phyloP scores from a whole-genome alignment of 2,888 invertebrate species.

The Trachelus troglodyta region DNA sequence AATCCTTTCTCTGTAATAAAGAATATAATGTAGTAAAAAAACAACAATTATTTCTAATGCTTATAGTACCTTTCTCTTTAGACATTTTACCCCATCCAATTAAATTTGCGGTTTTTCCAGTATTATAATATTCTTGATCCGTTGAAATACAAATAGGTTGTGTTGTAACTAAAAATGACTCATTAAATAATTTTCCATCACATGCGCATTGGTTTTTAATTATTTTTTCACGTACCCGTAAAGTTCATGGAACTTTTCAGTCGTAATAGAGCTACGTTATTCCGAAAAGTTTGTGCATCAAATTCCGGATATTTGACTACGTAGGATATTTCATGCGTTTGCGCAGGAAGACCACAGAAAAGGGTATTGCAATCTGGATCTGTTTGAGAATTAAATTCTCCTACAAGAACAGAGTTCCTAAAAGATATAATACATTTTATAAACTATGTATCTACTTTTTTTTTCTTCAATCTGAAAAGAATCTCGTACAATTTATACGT shows the following conservation, averaged over 20 bases:
- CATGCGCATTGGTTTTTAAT: neutral
- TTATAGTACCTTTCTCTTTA: slow-evolving; percentile 66
- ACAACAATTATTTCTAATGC: neutral
- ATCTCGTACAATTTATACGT: slow-evolving; percentile 79
- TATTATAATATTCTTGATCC: slow-evolving; percentile 57
- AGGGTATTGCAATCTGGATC: slow-evolving; percentile 79
- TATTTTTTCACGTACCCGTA: slow-evolving; percentile 68
- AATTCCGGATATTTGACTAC: slow-evolving; percentile 84
- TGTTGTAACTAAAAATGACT: slow-evolving; percentile 73
- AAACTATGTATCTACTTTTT: slow-evolving; percentile 10
- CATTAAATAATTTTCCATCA: neutral
- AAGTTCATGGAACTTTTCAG: slow-evolving; percentile 77
- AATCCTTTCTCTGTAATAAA: slow-evolving; percentile 48
- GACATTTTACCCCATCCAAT: slow-evolving; percentile 83
- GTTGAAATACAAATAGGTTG: slow-evolving; percentile 78
- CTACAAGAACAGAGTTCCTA: slow-evolving; percentile 79
- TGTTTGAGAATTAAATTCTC: slow-evolving; percentile 79
- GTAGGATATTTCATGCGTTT: slow-evolving; percentile 79
- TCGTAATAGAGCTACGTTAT: slow-evolving; percentile 81
- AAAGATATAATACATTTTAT: neutral
- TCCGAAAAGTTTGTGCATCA: slow-evolving; percentile 67
- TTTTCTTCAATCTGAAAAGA: neutral
- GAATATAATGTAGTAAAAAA: slow-evolving; percentile 45
- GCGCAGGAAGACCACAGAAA: slow-evolving; percentile 79
- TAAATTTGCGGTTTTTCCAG: slow-evolving; percentile 70